Evolutionary conservation across 2,113 vertebrate genomes (phyloP).

Genomic region (Menidia beryllina): DNA sequence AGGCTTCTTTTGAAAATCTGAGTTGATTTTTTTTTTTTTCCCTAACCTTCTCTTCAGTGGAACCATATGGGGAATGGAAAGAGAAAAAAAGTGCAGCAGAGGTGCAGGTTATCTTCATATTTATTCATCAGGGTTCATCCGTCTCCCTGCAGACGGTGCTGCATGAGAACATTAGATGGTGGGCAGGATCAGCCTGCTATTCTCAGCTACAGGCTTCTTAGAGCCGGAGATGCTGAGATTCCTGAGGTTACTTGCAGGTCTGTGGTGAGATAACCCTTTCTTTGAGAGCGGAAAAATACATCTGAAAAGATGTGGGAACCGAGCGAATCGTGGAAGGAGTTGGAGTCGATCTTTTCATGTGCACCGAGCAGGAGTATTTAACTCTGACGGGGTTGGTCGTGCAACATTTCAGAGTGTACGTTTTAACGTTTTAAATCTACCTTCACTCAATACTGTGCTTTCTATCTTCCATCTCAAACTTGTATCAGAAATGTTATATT

Average conservation of each 20-base stretch:
- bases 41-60: constrained; percentile 55
- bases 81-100: constrained; percentile 62
- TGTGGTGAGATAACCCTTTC: constrained; percentile 39
- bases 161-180: constrained; percentile 68
- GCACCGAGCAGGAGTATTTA: constrained; percentile 41
- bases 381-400: constrained; percentile 5
- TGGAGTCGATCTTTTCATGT: constrained; percentile 16
- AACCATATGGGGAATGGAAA: constrained; percentile 70
- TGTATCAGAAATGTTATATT: neutral
- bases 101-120: constrained; percentile 80
- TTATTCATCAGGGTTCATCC: constrained; percentile 80
- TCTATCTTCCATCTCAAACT: neutral
- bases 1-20: constrained; percentile 70
- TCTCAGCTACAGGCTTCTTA: constrained; percentile 56
- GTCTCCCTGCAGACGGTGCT: constrained; percentile 59
- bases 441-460: neutral
- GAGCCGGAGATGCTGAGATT: constrained; percentile 47
- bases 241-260: constrained; percentile 42
- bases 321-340: constrained; percentile 25
- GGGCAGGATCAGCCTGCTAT: constrained; percentile 65
- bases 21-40: constrained; percentile 42
- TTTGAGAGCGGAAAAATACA: constrained; percentile 39
- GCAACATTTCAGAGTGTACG: neutral
- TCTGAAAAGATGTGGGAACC: constrained; percentile 20
- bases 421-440: too few relatives aligned